Evolutionary conservation across 1,140 invertebrate species (phyloP).

Genomic region (Psix sp.): DNA sequence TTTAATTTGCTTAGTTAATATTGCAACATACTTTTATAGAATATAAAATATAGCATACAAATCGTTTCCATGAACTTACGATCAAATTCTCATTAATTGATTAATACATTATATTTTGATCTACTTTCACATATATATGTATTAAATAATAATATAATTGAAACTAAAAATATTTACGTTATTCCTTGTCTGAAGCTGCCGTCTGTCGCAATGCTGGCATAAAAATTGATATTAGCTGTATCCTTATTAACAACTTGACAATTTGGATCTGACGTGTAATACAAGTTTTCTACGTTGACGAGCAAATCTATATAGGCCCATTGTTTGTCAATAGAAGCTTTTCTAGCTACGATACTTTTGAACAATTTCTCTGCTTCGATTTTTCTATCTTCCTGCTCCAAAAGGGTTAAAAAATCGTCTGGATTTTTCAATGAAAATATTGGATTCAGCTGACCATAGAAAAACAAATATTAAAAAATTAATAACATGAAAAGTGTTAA

Average conservation of each 20-base stretch:
- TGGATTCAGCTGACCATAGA: constrained; percentile 81
- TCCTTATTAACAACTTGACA: constrained; percentile 82
- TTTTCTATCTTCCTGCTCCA: constrained; percentile 87
- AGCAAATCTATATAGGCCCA: constrained; percentile 80
- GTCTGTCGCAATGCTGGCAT: constrained; percentile 80
- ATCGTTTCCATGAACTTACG: no score
- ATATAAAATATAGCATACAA: no score
- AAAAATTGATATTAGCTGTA: constrained; percentile 83
- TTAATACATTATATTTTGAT: no score
- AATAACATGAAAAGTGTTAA: constrained; percentile 9
- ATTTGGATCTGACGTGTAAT: constrained; percentile 82
- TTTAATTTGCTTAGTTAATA: not conserved
- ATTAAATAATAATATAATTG: constrained; percentile 2
- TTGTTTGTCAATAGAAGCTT: constrained; percentile 81
- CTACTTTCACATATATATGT: not conserved
- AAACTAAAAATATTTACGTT: constrained; percentile 57
- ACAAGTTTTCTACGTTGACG: constrained; percentile 80
- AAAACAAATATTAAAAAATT: constrained; percentile 6
- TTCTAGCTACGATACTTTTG: constrained; percentile 81
- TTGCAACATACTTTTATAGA: no score
- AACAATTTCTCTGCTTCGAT: constrained; percentile 80
- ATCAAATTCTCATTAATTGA: no score
- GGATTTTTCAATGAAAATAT: constrained; percentile 87
- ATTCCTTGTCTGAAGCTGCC: constrained; percentile 73
- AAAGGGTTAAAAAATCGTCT: constrained; percentile 87